Conservation (phyloP, 2,113 vertebrate species). For the Chamaea fasciata region DNA sequence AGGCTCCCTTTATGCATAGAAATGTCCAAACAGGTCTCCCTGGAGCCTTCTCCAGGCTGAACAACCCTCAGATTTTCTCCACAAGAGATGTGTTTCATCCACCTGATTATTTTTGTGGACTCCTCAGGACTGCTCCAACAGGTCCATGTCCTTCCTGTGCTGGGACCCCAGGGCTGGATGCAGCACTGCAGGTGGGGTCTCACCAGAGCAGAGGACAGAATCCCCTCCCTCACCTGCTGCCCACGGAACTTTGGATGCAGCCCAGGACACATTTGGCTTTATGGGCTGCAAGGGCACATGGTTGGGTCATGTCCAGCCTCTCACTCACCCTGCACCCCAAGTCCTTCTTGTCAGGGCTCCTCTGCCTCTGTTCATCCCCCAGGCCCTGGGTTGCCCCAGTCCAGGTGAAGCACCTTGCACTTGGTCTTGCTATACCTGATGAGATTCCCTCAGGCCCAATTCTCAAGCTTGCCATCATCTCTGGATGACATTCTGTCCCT, state of each 20-base stretch:
- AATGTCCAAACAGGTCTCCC: background rate
- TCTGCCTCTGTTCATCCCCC: background rate
- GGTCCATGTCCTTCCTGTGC: background rate
- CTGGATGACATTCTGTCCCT: background rate
- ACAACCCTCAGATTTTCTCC: background rate
- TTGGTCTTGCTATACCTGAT: background rate
- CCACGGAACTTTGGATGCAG: accelerated
- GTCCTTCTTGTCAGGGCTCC: background rate
- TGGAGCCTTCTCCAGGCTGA: background rate
- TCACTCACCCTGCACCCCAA: background rate
- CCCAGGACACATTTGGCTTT: accelerated
- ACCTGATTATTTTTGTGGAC: background rate
- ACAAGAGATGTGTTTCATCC: background rate
- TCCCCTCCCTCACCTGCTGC: background rate
- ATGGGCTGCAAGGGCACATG: background rate
- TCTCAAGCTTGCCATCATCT: background rate
- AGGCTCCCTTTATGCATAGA: background rate
- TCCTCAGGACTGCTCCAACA: background rate
- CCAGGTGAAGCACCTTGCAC: background rate
- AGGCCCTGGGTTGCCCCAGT: accelerated
- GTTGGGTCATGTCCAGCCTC: background rate
- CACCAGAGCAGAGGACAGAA: background rate
- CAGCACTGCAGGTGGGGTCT: background rate
- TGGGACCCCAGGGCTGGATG: background rate
- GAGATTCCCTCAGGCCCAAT: background rate